Conservation (phyloP, 2,113 vertebrate species). For the Pogonocichla stellata region DNA sequence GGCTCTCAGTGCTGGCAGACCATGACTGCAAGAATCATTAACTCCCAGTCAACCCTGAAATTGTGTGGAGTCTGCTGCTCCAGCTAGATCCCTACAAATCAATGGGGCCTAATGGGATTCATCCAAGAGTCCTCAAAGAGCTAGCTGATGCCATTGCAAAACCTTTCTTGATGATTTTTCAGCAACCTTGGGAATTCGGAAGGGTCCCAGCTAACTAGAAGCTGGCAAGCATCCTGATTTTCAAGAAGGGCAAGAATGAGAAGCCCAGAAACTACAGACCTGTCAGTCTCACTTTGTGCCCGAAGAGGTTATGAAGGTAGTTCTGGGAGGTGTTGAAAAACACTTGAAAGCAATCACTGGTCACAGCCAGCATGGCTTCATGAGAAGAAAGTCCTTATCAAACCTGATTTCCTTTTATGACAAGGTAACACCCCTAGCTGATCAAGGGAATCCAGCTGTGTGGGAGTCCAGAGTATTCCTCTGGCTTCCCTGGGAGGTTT, state of each 20-base stretch:
- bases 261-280: not conserved
- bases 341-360: rapidly evolving
- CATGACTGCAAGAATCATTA: not conserved
- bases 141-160: not conserved
- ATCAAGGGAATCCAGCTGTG: not conserved
- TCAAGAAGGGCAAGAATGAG: not conserved
- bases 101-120: no score
- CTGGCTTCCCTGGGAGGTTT: no score
- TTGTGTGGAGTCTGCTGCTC: not conserved
- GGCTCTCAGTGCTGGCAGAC: not conserved
- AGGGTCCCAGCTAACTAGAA: not conserved
- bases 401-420: not conserved
- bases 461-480: no score
- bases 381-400: not conserved
- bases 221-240: not conserved
- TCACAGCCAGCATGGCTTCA: not conserved
- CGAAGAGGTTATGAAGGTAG: not conserved
- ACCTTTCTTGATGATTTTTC: not conserved
- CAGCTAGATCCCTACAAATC: not conserved
- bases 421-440: not conserved
- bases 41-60: not conserved
- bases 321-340: not conserved
- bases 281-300: not conserved
- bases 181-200: not conserved
- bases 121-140: not conserved